Conservation (phyloP, 1,140 invertebrate species). For the Apis laboriosa region DNA sequence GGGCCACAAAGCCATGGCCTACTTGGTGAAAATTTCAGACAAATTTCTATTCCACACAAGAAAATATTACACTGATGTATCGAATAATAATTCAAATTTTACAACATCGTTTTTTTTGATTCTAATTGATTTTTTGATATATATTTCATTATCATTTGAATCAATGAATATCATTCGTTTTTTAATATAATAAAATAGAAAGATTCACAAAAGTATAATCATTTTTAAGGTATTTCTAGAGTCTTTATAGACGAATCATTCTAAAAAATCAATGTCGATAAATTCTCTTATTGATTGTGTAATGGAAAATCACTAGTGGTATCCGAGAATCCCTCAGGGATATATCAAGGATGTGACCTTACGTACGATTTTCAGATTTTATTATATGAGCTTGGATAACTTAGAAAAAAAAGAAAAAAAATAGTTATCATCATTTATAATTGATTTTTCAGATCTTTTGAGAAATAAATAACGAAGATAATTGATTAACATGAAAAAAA, state of each 20-base stretch:
- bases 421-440: background rate
- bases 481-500: background rate
- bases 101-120: background rate
- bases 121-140: too few relatives aligned
- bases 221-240: background rate
- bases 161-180: background rate
- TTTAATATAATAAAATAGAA: background rate
- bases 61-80: conserved; percentile 37
- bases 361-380: conserved; percentile 36
- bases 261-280: conserved; percentile 6
- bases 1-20: conserved; percentile 46
- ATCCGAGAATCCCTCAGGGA: conserved; percentile 31
- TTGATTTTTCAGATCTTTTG: background rate
- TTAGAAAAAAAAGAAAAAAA: conserved; percentile 1
- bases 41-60: conserved; percentile 45
- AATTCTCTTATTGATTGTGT: conserved; percentile 27
- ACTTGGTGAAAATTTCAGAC: conserved; percentile 49
- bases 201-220: background rate
- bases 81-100: conserved; percentile 45
- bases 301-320: conserved; percentile 41
- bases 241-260: background rate
- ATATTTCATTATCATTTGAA: background rate
- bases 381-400: background rate
- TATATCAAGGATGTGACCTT: conserved; percentile 39
- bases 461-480: too few relatives aligned